A percentile compares a stretch with the other conserved stretches of the same genome.
Conservation (phyloP, 2,888 invertebrate genomes). For the Tolmerus cingulatus region DNA sequence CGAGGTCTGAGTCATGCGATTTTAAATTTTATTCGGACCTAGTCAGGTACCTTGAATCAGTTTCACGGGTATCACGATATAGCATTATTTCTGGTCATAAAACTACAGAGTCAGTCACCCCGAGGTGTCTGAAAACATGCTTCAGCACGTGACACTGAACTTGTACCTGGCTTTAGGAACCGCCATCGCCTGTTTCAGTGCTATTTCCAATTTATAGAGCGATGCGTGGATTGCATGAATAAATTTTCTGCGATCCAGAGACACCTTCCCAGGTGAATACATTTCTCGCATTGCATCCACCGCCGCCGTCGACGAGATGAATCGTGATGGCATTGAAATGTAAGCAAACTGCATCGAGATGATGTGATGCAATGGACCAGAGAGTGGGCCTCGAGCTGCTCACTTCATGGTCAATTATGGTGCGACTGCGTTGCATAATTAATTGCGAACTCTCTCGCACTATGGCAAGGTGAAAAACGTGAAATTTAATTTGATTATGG, state of each 20-base stretch:
- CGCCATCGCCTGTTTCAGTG: neutral
- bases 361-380: neutral
- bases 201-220: neutral
- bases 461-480: neutral
- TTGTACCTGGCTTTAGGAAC: neutral
- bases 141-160: neutral
- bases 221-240: neutral
- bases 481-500: neutral
- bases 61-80: neutral
- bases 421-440: neutral
- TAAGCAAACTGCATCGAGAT: neutral
- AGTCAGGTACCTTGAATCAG: neutral
- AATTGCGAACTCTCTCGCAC: neutral
- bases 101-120: neutral
- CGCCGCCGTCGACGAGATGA: neutral
- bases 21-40: neutral
- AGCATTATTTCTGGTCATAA: neutral
- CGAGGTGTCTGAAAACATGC: neutral
- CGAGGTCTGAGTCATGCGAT: neutral
- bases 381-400: neutral
- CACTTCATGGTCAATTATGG: neutral
- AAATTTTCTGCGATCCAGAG: neutral
- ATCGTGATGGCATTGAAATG: neutral
- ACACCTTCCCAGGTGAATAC: neutral
- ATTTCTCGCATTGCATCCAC: neutral